Evolutionary conservation across 2,888 invertebrate genomes (phyloP).

Genomic region (Tupiocoris notatus): DNA sequence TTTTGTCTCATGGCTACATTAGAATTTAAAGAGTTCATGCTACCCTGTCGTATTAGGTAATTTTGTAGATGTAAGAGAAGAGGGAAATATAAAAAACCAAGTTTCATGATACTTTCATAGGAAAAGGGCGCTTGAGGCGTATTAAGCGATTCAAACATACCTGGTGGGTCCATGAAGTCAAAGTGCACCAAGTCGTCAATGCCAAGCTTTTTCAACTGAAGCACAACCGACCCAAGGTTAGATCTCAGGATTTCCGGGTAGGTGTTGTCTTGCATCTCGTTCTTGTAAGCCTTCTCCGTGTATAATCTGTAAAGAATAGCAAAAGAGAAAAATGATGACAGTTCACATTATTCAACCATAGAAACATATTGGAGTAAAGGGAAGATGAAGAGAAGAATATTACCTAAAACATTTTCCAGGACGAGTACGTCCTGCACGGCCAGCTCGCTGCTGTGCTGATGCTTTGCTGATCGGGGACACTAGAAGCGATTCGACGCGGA

Average conservation of each 20-base stretch:
- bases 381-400: too few species aligned
- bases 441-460: slow-evolving; percentile 96
- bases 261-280: slow-evolving; percentile 99
- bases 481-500: slow-evolving; percentile 92
- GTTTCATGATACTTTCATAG: too few species aligned
- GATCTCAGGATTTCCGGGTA: slow-evolving; percentile 94
- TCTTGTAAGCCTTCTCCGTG: slow-evolving; percentile 92
- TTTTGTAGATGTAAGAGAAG: too few species aligned
- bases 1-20: too few species aligned
- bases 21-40: too few species aligned
- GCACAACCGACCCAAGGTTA: slow-evolving; percentile 93
- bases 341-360: too few species aligned
- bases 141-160: too few species aligned
- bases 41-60: too few species aligned
- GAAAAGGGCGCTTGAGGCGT: too few species aligned
- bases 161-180: slow-evolving; percentile 99
- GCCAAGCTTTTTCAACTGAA: slow-evolving; percentile 96
- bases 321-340: not conserved
- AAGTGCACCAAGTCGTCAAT: slow-evolving; percentile 99
- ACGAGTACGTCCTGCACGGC: slow-evolving; percentile 94
- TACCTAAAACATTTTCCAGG: slow-evolving; percentile 93
- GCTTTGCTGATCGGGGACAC: slow-evolving; percentile 99
- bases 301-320: slow-evolving; percentile 68
- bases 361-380: too few species aligned
- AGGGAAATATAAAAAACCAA: too few species aligned